These are phyloP conservation scores for Pocillopora verrucosa DNA, from an alignment of 64 coral and sea anemone species.

Conservation along the genomic window DNA sequence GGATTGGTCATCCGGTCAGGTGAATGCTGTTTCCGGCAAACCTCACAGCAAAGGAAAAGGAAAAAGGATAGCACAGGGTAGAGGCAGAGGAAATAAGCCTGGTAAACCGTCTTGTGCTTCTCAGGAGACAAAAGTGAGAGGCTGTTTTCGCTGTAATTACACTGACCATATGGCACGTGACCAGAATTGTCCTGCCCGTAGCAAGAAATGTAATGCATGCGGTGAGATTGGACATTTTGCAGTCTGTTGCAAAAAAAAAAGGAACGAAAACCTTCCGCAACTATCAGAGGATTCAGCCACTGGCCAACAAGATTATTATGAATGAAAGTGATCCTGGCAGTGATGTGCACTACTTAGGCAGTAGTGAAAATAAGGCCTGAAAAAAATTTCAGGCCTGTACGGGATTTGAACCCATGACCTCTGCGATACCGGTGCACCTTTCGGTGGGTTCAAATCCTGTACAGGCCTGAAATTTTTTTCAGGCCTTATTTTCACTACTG, in stretches of 20 bases:
- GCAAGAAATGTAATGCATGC: slow-evolving; percentile 51
- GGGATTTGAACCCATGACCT: too few relatives aligned
- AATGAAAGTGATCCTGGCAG: too few relatives aligned
- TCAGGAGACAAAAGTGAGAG: slow-evolving; percentile 42
- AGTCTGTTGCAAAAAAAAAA: slow-evolving; percentile 53
- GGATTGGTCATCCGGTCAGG: slow-evolving; percentile 8
- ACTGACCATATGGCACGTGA: slow-evolving; percentile 48
- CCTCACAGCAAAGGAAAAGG: slow-evolving; percentile 23
- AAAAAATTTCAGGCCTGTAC: too few relatives aligned
- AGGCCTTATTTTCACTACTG: too few relatives aligned
- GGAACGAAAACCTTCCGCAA: slow-evolving; percentile 41
- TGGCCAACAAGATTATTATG: slow-evolving; percentile 47
- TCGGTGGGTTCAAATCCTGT: too few relatives aligned
- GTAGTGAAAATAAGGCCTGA: too few relatives aligned
- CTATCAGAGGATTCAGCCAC: slow-evolving; percentile 39
- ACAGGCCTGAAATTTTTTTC: too few relatives aligned
- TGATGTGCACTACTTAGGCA: too few relatives aligned
- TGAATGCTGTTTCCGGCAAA: slow-evolving; percentile 19
- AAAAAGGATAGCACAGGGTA: slow-evolving; percentile 3
- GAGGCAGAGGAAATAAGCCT: slow-evolving; percentile 49
- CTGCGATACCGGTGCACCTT: too few relatives aligned
- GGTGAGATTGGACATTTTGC: slow-evolving; percentile 46
- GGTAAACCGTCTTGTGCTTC: slow-evolving; percentile 44
- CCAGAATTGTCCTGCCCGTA: slow-evolving; percentile 41
- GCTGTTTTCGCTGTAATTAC: slow-evolving; percentile 50